Base-by-base conservation (phyloP, 2,888 invertebrate species). In the Petrophora chlorosata region DNA sequence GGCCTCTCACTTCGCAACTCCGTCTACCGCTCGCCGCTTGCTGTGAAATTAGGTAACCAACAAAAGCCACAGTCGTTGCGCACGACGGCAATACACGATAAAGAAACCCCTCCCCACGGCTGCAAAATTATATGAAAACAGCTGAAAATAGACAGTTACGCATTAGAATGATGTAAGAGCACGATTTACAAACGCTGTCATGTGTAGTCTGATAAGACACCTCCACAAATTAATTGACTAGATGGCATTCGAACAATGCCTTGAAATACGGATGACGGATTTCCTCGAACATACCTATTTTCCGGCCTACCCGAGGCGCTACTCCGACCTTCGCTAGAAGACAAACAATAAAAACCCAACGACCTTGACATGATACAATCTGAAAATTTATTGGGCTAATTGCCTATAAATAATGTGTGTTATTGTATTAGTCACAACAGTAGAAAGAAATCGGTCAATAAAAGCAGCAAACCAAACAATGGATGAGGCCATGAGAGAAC, bases 1-100 rank as follows among this genome's bases (percentile, higher is more conserved):
- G 85, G 87, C 89, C 90, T 90, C 89, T 89, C 88, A 89, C 89
- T 89, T 89, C 73, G 88, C 85, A 87, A 90, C 84, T 79, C 77
- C 76, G 80, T 82, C 75, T 78, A 79, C 84, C 81, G 79, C 82
- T 79, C 76, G 73, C 73, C 70, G 79, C 74, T 84, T 71, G 81
- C 86, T 84, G 81, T 79, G 80, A 83, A 89, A 88, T 89, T 89
- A 85, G 88, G 89, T 89, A 89, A 87, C 86, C 84, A 82, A 82
- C 84, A 82, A 86, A 83, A 80, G 77, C 75, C 76, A 71, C 76
- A 80, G 70, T 81, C 76, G 76, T 71, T 74, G 76, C 77, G 73
- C 78, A 77, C 74, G 75, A 69, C 75, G 67, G 59, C 64, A 68
- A 67, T 73, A 73, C 70, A 76, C 76, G 77, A 80, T 79, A 79